Evolutionary conservation across 2,888 invertebrate species (phyloP).

Genomic region (Incurvaria masculella): DNA sequence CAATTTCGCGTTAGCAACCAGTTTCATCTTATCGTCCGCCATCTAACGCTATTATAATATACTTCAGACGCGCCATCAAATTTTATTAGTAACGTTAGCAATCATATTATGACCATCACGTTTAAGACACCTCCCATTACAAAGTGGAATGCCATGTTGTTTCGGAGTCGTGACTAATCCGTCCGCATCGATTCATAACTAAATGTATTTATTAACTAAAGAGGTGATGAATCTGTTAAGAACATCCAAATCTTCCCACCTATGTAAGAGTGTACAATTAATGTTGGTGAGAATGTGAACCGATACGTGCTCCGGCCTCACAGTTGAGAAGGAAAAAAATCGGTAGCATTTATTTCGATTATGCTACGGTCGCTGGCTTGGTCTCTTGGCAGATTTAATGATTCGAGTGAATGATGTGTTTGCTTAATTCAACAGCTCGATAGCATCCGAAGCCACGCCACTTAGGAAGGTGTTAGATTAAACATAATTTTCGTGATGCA

Average conservation of each 20-base stretch:
- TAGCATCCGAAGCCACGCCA: background rate
- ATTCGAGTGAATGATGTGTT: background rate
- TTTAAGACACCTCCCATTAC: background rate
- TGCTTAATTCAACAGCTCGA: background rate
- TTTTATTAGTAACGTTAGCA: background rate
- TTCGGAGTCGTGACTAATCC: background rate
- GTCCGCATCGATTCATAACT: background rate
- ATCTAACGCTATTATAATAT: background rate
- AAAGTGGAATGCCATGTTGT: background rate
- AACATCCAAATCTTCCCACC: too few species aligned
- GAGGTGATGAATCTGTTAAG: too few species aligned
- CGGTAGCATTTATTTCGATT: too few species aligned
- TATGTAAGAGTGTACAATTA: too few species aligned
- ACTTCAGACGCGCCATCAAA: background rate
- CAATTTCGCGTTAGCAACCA: too few species aligned
- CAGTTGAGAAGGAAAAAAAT: too few species aligned
- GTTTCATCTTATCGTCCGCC: background rate
- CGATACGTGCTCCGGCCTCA: too few species aligned
- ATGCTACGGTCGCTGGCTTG: too few species aligned
- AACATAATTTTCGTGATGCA: too few species aligned
- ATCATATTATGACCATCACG: background rate
- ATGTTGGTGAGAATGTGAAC: too few species aligned
- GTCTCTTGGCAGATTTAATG: too few species aligned
- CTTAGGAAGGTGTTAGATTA: background rate
- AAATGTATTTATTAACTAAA: too few species aligned